A percentile compares a stretch with the other conserved stretches of the same genome.
These are phyloP conservation scores for Fulmarus glacialis DNA, from an alignment of 2,113 vertebrate species.

Conservation along the genomic window DNA sequence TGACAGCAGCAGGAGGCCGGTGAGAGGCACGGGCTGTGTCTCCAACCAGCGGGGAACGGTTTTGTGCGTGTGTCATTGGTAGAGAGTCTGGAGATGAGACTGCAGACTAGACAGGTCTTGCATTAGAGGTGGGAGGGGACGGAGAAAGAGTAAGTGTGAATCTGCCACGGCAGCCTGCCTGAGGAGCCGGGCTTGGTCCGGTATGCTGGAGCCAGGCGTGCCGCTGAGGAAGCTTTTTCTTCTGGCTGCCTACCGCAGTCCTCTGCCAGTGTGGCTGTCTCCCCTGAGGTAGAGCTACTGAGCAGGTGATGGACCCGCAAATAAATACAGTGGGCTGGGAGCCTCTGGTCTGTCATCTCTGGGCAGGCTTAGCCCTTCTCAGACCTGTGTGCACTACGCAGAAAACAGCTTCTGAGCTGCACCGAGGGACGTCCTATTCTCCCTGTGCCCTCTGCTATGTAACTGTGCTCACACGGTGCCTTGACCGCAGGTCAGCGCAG, in stretches of 20 bases:
- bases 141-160: background rate
- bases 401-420: background rate
- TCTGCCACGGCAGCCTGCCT: rapidly evolving
- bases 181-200: rapidly evolving
- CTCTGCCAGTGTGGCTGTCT: background rate
- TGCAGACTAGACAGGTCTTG: background rate
- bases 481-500: rapidly evolving
- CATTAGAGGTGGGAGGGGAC: rapidly evolving
- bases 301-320: background rate
- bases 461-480: rapidly evolving
- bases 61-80: rapidly evolving
- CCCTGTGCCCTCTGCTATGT: background rate
- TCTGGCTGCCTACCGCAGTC: background rate
- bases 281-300: background rate
- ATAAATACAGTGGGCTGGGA: background rate
- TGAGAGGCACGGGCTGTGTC: rapidly evolving
- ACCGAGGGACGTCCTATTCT: rapidly evolving
- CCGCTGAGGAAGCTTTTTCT: background rate
- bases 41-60: rapidly evolving
- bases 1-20: background rate
- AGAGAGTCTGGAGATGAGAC: rapidly evolving
- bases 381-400: background rate
- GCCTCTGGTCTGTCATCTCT: rapidly evolving
- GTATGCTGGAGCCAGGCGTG: background rate
- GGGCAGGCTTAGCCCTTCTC: background rate